Evolutionary conservation across 2,888 invertebrate species (phyloP), one percentile per base, ranked within the genome.

Genomic region (Drosophila mimica): DNA sequence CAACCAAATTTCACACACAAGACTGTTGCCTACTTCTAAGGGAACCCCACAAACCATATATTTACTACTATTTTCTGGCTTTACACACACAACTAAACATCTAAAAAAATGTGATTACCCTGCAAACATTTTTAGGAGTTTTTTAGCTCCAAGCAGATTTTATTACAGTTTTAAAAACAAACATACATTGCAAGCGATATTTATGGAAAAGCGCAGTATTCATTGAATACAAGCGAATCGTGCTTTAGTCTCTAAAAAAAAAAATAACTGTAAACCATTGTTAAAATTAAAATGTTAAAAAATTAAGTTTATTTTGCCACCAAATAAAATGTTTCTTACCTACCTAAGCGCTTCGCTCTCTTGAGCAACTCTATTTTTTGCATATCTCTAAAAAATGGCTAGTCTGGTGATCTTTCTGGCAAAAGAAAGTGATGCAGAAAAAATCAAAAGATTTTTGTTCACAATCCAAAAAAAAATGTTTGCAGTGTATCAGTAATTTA

Each of bases 11-110:
- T 59, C 25, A 13, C 40, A 31, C 40, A 66, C 20, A 52, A 58
- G 66, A 65, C 11, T 63, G 52, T 82, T 82, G 82, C 84, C 82
- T 71, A 80, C 78, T 73, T 75, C 62, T 58, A 25, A 33, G 77
- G 49, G 40, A 4, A 34, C 31, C 31, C 31, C 31, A 33, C 40
- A 66, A 66, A 74, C 49, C 17, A 46, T 13, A 52, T 7, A 56
- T 59, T 62, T 57, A 11, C 72, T 36, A 60, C 72, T 25, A 46
- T 25, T 49, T 71, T 58, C 63, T 73, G 28, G 34, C 49, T 38
- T 34, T 34, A 20, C 31, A 34, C 60, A 46, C 46, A 52, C 30
- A 62, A 20, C 40, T 11, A 54, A 40, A 63, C 36, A 48, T 17
- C 28, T 28, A 38, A n/a, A 30, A 13, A 38, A 7, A 52, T 49